These are phyloP conservation scores for Ginglymostoma cirratum DNA, from an alignment of 2,113 vertebrate genomes.

Conservation along the genomic window DNA sequence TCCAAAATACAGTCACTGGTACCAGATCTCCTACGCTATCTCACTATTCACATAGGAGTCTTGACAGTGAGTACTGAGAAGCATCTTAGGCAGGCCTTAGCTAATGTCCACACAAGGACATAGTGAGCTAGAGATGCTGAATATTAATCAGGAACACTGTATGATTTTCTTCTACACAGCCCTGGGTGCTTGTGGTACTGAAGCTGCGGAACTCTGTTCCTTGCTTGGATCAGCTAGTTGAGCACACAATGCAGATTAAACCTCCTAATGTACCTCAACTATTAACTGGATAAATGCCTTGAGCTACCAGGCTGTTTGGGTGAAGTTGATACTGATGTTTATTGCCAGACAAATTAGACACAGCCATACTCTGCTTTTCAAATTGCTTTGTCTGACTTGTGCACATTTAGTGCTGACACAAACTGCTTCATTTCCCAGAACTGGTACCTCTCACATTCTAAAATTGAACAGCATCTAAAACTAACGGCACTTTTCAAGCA, in stretches of 20 bases:
- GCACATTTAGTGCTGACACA: too few relatives aligned
- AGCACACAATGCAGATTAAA: not conserved
- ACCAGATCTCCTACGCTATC: not conserved
- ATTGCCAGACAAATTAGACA: too few relatives aligned
- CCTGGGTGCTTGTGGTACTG: not conserved
- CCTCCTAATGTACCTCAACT: not conserved
- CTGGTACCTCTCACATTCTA: not conserved
- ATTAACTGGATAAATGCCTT: not conserved
- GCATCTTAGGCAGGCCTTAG: not conserved
- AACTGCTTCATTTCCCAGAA: not conserved
- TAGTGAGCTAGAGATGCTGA: not conserved
- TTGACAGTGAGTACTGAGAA: not conserved
- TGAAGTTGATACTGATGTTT: too few relatives aligned
- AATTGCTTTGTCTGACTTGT: too few relatives aligned
- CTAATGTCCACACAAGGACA: not conserved
- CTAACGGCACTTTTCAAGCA: not conserved
- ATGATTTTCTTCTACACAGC: not conserved
- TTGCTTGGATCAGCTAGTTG: not conserved
- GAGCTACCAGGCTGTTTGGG: too few relatives aligned
- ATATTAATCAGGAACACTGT: not conserved
- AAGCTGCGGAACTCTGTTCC: not conserved
- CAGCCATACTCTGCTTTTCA: too few relatives aligned
- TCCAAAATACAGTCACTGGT: not conserved
- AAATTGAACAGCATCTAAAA: not conserved
- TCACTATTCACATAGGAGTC: not conserved